Conservation (phyloP, 2,113 vertebrate genomes). For the Pangasianodon hypophthalmus region DNA sequence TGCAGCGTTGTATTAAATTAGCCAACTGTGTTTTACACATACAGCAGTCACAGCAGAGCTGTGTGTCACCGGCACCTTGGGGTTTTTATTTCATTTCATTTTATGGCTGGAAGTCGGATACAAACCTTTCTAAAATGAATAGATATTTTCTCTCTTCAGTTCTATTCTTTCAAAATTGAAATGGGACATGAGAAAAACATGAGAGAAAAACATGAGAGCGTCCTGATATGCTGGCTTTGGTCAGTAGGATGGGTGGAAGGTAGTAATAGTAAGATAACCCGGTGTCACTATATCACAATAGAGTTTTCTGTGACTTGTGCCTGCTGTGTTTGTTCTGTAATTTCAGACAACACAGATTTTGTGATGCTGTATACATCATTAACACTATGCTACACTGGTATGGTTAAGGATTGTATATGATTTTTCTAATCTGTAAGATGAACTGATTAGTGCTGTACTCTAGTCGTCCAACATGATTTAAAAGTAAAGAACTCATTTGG, state of each 20-base stretch:
- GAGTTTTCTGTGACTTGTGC: background rate
- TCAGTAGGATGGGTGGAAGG: background rate
- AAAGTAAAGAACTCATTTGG: background rate
- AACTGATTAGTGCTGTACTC: background rate
- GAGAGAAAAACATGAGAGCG: background rate
- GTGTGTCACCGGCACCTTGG: conserved; percentile 18
- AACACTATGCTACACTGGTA: background rate
- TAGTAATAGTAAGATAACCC: background rate
- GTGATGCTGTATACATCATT: background rate
- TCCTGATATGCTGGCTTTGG: conserved; percentile 9
- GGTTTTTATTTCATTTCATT: background rate
- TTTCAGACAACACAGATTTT: background rate
- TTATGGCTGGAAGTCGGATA: background rate
- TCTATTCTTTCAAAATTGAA: background rate
- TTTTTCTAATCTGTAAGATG: background rate
- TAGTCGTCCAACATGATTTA: background rate
- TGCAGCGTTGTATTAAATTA: conserved; percentile 42
- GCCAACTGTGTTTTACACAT: conserved; percentile 26
- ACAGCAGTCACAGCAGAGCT: conserved; percentile 29
- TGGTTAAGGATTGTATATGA: background rate
- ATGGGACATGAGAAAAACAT: background rate
- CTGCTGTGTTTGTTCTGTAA: background rate
- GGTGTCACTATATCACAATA: background rate
- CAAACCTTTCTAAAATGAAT: conserved; percentile 11
- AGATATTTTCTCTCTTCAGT: background rate